Conservation (phyloP, 2,888 invertebrate species). For the Agonopterix subpropinquella region DNA sequence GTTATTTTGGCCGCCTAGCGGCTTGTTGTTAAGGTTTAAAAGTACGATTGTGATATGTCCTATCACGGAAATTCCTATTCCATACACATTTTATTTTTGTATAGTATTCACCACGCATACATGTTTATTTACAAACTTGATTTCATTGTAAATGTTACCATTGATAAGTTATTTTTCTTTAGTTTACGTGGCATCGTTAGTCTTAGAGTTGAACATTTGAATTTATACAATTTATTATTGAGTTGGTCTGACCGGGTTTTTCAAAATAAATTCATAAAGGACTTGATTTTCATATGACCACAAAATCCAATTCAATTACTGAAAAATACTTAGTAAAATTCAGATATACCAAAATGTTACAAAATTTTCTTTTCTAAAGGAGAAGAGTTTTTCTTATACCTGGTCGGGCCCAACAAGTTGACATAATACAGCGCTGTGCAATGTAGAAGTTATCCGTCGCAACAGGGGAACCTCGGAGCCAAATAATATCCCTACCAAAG, state of each 20-base stretch:
- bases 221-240: slow-evolving; percentile 8
- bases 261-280: no score
- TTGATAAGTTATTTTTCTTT: slow-evolving; percentile 65
- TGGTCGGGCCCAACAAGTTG: no score
- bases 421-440: slow-evolving; percentile 11
- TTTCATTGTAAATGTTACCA: slow-evolving; percentile 73
- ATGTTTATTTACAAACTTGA: slow-evolving; percentile 45
- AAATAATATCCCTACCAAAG: slow-evolving; percentile 44
- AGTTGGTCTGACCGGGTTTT: no score
- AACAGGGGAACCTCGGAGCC: slow-evolving; percentile 16
- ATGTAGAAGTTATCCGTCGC: neutral
- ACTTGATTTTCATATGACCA: no score
- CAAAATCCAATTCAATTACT: no score
- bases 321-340: no score
- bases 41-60: slow-evolving; percentile 64
- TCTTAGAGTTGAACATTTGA: slow-evolving; percentile 15
- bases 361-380: no score
- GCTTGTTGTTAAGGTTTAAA: slow-evolving; percentile 21
- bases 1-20: slow-evolving; percentile 44
- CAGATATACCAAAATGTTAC: no score
- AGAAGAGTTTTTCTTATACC: no score
- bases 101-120: slow-evolving; percentile 55
- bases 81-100: slow-evolving; percentile 67
- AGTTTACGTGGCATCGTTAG: slow-evolving; percentile 24
- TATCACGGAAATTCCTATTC: slow-evolving; percentile 69